These are phyloP conservation scores for Strigamia maritima DNA, from an alignment of 2,888 invertebrate species.

Conservation along the genomic window DNA sequence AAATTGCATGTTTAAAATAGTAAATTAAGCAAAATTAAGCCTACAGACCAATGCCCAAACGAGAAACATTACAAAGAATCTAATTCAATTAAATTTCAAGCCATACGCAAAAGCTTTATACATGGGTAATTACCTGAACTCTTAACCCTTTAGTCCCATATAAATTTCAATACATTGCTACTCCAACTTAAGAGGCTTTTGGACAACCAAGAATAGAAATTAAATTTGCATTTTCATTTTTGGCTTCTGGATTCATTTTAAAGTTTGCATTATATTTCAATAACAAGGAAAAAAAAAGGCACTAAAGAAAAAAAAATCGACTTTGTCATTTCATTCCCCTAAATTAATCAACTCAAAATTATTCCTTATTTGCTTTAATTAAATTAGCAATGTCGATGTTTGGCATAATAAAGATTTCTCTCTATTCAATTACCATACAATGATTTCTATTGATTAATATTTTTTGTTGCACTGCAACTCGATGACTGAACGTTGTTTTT, in stretches of 20 bases:
- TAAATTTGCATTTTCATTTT: neutral
- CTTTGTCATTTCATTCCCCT: neutral
- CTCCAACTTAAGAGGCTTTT: neutral
- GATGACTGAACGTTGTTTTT: too few species aligned
- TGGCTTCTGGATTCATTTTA: slow-evolving; percentile 11
- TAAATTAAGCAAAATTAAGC: neutral
- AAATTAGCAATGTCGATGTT: too few species aligned
- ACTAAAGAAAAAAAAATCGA: too few species aligned
- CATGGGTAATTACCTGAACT: slow-evolving; percentile 5
- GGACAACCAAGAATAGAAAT: neutral
- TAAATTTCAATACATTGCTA: neutral
- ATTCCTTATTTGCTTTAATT: too few species aligned
- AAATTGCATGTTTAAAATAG: neutral
- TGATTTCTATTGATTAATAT: too few species aligned
- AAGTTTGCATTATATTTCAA: neutral
- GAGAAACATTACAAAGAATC: neutral
- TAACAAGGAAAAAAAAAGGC: neutral
- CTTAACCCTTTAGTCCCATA: slow-evolving; percentile 10
- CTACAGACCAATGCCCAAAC: neutral
- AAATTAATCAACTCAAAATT: neutral
- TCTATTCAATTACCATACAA: too few species aligned
- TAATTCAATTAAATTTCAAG: slow-evolving; percentile 8
- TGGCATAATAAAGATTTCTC: too few species aligned
- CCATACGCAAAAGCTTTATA: neutral
- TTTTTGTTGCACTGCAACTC: too few species aligned